Conservation (phyloP, 1,140 invertebrate species). For the Telenomus remus region DNA sequence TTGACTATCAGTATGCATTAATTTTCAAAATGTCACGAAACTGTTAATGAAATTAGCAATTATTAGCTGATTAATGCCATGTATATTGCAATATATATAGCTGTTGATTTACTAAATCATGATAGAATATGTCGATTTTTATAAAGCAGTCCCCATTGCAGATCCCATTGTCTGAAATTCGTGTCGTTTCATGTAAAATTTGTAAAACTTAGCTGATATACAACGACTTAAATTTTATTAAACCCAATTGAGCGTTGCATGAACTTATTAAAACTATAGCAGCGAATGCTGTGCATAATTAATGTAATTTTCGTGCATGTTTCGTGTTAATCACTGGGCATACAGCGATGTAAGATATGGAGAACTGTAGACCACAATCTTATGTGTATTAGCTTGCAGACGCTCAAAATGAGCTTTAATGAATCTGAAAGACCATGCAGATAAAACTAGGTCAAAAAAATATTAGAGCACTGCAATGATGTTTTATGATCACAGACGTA, state of each 20-base stretch:
- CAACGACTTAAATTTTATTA: not conserved
- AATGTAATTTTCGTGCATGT: constrained; percentile 23
- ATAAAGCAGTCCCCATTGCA: too few relatives aligned
- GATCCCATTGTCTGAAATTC: too few relatives aligned
- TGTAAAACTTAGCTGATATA: not conserved
- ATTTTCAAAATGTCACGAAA: too few relatives aligned
- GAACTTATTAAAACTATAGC: constrained; percentile 36
- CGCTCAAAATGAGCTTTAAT: constrained; percentile 31
- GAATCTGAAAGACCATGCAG: not conserved
- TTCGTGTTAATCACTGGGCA: too few relatives aligned
- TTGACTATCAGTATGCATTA: too few relatives aligned
- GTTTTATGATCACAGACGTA: constrained; percentile 12
- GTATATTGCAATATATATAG: too few relatives aligned
- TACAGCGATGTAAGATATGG: constrained; percentile 4
- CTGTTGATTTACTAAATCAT: too few relatives aligned
- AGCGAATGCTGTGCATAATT: constrained; percentile 24
- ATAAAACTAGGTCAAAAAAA: constrained; percentile 1
- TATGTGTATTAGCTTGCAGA: constrained; percentile 23
- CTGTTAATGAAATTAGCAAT: too few relatives aligned
- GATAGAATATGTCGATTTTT: too few relatives aligned
- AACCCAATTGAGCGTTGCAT: constrained; percentile 28
- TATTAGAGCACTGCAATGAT: constrained; percentile 18
- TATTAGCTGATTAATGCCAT: too few relatives aligned
- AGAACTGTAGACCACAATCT: not conserved
- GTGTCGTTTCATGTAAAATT: constrained; percentile 9